These are phyloP conservation scores for Tenualosa ilisha DNA, from an alignment of 2,797 vertebrate genomes.

Conservation along the genomic window DNA sequence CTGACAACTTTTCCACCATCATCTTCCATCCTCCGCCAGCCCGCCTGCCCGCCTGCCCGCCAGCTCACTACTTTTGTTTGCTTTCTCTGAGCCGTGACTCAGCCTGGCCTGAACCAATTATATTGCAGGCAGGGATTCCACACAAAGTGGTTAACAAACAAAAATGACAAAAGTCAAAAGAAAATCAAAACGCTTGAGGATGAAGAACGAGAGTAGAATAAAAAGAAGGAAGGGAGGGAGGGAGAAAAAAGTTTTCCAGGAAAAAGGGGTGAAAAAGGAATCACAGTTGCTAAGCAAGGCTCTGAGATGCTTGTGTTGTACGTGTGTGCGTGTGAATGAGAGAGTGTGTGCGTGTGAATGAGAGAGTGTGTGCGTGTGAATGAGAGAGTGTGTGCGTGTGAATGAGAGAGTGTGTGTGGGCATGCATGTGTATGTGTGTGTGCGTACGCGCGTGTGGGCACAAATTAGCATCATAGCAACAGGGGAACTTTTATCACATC, in stretches of 20 bases:
- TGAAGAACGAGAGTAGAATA: background rate
- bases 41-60: background rate
- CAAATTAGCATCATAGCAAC: conserved; percentile 28
- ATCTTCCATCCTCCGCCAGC: background rate
- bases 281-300: background rate
- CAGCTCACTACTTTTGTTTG: background rate
- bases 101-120: conserved; percentile 22
- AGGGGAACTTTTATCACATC: conserved; percentile 35
- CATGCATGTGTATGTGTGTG: background rate
- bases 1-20: conserved; percentile 21
- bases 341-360: background rate
- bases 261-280: background rate
- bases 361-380: background rate
- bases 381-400: background rate
- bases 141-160: conserved; percentile 18
- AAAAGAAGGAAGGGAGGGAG: background rate
- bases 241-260: background rate
- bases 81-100: conserved; percentile 35
- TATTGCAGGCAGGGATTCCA: conserved; percentile 20
- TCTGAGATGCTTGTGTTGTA: background rate
- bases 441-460: background rate
- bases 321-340: background rate
- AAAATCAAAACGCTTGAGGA: conserved; percentile 30
- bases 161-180: conserved; percentile 14
- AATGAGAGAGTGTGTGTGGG: background rate